A percentile compares a stretch with the other conserved stretches of the same genome.
These are phyloP conservation scores for Bucco capensis DNA, from an alignment of 2,113 vertebrate genomes.

Conservation along the genomic window DNA sequence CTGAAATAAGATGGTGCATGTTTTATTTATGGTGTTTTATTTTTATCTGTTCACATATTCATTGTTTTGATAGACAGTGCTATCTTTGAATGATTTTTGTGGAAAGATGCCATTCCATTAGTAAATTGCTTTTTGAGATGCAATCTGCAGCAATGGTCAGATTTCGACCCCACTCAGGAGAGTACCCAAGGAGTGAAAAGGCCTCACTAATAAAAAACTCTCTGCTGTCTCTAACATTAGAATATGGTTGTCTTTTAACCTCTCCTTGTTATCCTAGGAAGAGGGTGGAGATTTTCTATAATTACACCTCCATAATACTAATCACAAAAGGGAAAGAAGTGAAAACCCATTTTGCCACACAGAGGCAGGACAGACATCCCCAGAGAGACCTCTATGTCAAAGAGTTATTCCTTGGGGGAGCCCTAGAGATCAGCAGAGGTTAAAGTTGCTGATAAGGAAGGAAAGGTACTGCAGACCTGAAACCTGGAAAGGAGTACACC, in stretches of 20 bases:
- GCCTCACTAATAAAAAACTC: background rate
- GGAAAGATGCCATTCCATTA: background rate
- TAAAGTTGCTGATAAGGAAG: background rate
- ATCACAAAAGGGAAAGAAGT: background rate
- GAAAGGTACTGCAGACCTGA: background rate
- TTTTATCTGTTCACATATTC: slow-evolving; percentile 35
- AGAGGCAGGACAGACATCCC: background rate
- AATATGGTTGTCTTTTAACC: background rate
- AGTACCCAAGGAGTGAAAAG: background rate
- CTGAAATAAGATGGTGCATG: slow-evolving; percentile 1
- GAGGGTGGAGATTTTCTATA: background rate
- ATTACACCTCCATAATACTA: background rate
- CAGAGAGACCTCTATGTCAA: background rate
- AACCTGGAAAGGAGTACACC: background rate
- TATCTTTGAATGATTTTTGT: background rate
- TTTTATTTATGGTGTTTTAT: slow-evolving; percentile 20
- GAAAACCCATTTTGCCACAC: background rate
- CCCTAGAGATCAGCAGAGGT: background rate
- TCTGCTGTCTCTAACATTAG: background rate
- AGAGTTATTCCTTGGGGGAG: background rate
- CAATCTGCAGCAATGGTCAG: background rate
- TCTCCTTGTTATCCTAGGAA: background rate
- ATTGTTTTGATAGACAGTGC: slow-evolving; percentile 17
- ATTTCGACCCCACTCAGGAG: background rate
- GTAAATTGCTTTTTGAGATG: background rate